Evolutionary conservation across 2,797 vertebrate species (phyloP), one percentile per base, ranked within the genome.

Genomic region (Ctenosaura bakeri): DNA sequence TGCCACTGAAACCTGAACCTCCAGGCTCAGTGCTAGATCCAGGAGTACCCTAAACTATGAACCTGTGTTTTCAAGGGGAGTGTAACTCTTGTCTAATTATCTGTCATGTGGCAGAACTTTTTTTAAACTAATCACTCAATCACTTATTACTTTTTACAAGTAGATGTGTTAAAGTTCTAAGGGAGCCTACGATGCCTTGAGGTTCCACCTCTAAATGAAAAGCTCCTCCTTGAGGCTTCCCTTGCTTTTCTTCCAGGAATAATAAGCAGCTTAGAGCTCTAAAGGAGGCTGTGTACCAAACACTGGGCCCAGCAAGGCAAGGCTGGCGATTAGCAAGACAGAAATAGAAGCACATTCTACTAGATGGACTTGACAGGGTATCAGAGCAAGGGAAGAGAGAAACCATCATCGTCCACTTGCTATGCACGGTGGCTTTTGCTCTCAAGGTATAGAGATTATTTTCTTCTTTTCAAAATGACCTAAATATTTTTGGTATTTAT

Each of bases 211-310:
- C 20, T 69, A 24, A 13, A 8, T 52, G 66, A 18, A 35, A 80
- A 80, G 62, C 32, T 69, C 20, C 8, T 54, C 87, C 50, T 13
- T 1, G 64, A 54, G n/a, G 66, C 54, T 82, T 82, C 35, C 79
- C 16, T 8, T 52, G 66, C 50, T 82, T 78, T 86, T 62, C 66
- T 86, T 10, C 79, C 69, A 52, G 66, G 78, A 81, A 73, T 74
- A 80, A 73, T 81, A 90, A 90, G 77, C 84, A 81, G 89, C 89
- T 90, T 90, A 90, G 62, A 42, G 35, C 24, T 24, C 64, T 90
- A 86, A 90, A 90, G 89, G 74, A 54, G 56, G 77, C 77, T 90
- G 84, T 82, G 66, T 86, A 76, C 50, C 89, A 90, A 86, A 90
- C 84, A 90, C 77, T 73, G 54, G 76, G 52, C 29, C 84, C 32